Percentiles rank a stretch among this genome's conserved stretches.
Conservation (phyloP, 2,888 invertebrate genomes). For the Adelphocoris suturalis region DNA sequence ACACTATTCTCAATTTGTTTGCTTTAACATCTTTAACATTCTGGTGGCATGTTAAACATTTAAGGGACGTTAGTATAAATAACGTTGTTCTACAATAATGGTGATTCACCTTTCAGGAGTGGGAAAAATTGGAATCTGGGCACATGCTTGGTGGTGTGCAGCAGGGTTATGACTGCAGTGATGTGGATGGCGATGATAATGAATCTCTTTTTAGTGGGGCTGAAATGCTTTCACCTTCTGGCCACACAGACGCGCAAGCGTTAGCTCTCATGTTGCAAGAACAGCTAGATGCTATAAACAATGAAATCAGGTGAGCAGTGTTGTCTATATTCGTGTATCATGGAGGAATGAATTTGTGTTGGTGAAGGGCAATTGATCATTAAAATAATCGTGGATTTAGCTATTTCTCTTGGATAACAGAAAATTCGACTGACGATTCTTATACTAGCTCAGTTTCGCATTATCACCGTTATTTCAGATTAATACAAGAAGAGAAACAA, state of each 20-base stretch:
- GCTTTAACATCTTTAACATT: too few relatives aligned
- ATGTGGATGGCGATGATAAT: constrained; percentile 89
- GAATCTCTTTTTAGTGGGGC: constrained; percentile 88
- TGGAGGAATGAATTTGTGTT: background rate
- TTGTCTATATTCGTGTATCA: background rate
- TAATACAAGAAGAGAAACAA: constrained; percentile 96
- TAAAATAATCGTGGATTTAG: too few relatives aligned
- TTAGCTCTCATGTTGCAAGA: constrained; percentile 99
- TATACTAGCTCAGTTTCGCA: background rate
- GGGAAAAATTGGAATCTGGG: constrained; percentile 96
- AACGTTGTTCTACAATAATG: constrained; percentile 1
- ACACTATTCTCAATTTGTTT: too few relatives aligned
- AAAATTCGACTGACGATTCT: too few relatives aligned
- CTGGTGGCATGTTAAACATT: too few relatives aligned
- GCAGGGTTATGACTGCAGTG: constrained; percentile 94
- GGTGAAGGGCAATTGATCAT: too few relatives aligned
- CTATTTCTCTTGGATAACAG: too few relatives aligned
- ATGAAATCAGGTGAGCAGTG: constrained; percentile 89
- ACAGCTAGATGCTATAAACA: constrained; percentile 99
- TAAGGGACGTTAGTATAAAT: background rate
- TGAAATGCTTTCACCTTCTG: constrained; percentile 81
- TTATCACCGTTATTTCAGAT: constrained; percentile 76
- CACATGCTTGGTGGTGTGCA: constrained; percentile 92
- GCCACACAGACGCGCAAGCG: constrained; percentile 95
- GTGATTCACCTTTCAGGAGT: constrained; percentile 82